Percentiles rank a stretch among this genome's conserved stretches.
Evolutionary conservation across 2,113 vertebrate genomes (phyloP).

Genomic region (Gymnarchus niloticus): DNA sequence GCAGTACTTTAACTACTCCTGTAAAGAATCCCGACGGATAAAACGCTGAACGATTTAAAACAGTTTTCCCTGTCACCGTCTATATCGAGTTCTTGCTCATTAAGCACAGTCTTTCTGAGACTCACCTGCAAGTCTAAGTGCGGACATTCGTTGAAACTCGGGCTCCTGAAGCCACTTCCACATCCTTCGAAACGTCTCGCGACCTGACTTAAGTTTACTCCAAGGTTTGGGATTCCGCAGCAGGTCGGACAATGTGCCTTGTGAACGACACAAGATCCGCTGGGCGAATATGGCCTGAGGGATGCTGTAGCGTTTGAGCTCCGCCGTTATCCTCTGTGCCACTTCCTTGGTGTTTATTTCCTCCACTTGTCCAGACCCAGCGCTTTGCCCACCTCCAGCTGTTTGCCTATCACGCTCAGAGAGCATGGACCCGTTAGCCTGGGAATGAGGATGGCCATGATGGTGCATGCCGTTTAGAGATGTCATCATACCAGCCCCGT

Average conservation of each 20-base stretch:
- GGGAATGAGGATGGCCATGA: conserved; percentile 77
- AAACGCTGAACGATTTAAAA: neutral
- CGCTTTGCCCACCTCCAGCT: conserved; percentile 67
- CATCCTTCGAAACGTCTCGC: conserved; percentile 97
- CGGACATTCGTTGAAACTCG: conserved; percentile 97
- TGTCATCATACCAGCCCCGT: conserved; percentile 78
- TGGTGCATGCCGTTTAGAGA: conserved; percentile 79
- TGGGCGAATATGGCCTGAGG: conserved; percentile 98
- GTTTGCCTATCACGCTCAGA: conserved; percentile 73
- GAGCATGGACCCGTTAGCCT: conserved; percentile 72
- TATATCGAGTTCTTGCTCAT: conserved; percentile 21
- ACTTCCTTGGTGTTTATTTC: conserved; percentile 99
- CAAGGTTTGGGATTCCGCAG: conserved; percentile 97
- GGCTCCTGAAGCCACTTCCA: conserved; percentile 99
- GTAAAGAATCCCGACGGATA: neutral
- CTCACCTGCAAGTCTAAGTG: conserved; percentile 94
- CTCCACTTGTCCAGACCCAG: conserved; percentile 79
- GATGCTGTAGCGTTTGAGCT: conserved; percentile 97
- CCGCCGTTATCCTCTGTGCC: conserved; percentile 92
- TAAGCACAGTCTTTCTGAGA: conserved; percentile 48
- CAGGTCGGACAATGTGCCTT: conserved; percentile 95
- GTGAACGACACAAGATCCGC: conserved; percentile 94
- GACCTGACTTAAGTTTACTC: conserved; percentile 98
- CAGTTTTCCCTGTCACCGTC: neutral
- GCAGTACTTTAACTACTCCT: conserved; percentile 24